Evolutionary conservation across 2,888 invertebrate species (phyloP).

Genomic region (Laspeyria flexula): DNA sequence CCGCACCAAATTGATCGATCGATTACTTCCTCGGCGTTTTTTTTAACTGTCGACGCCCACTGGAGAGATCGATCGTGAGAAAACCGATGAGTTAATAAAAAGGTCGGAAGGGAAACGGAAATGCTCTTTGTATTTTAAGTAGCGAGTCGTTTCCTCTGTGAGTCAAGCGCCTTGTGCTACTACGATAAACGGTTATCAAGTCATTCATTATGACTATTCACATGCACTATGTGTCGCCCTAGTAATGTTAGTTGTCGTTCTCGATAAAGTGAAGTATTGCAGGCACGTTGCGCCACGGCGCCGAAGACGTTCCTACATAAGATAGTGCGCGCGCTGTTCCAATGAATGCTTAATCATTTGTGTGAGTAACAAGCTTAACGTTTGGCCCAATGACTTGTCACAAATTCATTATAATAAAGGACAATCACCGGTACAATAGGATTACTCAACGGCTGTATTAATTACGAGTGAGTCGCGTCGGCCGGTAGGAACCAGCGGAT

Average conservation of each 20-base stretch:
- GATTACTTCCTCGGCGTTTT: conserved; percentile 62
- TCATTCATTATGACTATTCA: conserved; percentile 69
- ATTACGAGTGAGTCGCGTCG: conserved; percentile 65
- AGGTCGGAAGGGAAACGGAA: conserved; percentile 76
- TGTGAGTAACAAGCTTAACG: conserved; percentile 23
- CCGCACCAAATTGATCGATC: conserved; percentile 56
- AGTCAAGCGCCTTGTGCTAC: conserved; percentile 63
- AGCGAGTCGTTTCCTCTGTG: conserved; percentile 77
- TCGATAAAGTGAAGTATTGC: conserved; percentile 48
- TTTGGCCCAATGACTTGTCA: conserved; percentile 23
- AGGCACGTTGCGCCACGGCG: conserved; percentile 44
- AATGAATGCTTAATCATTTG: conserved; percentile 22
- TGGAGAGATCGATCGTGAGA: conserved; percentile 69
- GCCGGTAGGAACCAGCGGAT: conserved; percentile 76
- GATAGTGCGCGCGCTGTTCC: conserved; percentile 24
- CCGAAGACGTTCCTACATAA: conserved; percentile 28
- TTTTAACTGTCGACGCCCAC: conserved; percentile 55
- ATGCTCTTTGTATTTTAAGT: conserved; percentile 72
- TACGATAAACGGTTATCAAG: conserved; percentile 70
- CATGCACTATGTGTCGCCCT: conserved; percentile 55
- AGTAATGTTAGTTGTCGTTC: conserved; percentile 49
- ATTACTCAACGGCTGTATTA: conserved; percentile 76
- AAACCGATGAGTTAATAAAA: conserved; percentile 62
- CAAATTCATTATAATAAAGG: conserved; percentile 41
- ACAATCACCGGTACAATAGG: conserved; percentile 56